Evolutionary conservation across 2,888 invertebrate species (phyloP).

Genomic region (Caprella mutica): DNA sequence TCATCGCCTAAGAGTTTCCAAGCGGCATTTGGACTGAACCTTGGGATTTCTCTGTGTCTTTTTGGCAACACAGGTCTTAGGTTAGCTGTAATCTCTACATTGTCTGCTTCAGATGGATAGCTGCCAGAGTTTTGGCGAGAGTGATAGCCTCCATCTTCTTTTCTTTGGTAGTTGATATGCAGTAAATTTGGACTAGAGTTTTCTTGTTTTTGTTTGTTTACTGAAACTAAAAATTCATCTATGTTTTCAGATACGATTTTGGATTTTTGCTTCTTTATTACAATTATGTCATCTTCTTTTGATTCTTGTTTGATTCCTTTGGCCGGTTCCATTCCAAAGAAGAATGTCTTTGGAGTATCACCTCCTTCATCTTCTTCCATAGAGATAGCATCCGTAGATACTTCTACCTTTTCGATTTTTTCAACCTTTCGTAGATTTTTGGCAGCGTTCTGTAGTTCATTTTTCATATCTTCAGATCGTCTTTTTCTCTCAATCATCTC

Average conservation of each 20-base stretch:
- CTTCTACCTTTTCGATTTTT: neutral
- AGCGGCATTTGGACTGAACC: slow-evolving; percentile 71
- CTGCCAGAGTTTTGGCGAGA: slow-evolving; percentile 34
- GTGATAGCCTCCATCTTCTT: slow-evolving; percentile 31
- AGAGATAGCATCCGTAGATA: neutral
- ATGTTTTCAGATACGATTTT: slow-evolving; percentile 37
- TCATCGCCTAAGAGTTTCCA: slow-evolving; percentile 52
- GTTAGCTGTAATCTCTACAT: slow-evolving; percentile 43
- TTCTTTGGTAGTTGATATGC: slow-evolving; percentile 17
- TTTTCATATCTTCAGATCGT: slow-evolving; percentile 23
- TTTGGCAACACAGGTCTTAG: slow-evolving; percentile 67
- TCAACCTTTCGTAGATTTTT: slow-evolving; percentile 23
- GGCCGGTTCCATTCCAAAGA: slow-evolving; percentile 34
- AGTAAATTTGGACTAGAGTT: slow-evolving; percentile 14
- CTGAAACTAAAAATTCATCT: slow-evolving; percentile 39
- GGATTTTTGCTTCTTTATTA: neutral
- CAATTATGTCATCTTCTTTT: slow-evolving; percentile 2
- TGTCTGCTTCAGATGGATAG: slow-evolving; percentile 25
- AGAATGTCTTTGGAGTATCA: slow-evolving; percentile 27
- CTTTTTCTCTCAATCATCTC: slow-evolving; percentile 17
- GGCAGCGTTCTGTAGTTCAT: slow-evolving; percentile 22
- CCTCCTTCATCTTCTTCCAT: neutral
- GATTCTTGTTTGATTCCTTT: no score
- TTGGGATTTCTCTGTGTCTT: slow-evolving; percentile 60
- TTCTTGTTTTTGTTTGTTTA: slow-evolving; percentile 26